Conservation (phyloP, 92 coral and sea anemone species). For the Palythoa heliodiscus region DNA sequence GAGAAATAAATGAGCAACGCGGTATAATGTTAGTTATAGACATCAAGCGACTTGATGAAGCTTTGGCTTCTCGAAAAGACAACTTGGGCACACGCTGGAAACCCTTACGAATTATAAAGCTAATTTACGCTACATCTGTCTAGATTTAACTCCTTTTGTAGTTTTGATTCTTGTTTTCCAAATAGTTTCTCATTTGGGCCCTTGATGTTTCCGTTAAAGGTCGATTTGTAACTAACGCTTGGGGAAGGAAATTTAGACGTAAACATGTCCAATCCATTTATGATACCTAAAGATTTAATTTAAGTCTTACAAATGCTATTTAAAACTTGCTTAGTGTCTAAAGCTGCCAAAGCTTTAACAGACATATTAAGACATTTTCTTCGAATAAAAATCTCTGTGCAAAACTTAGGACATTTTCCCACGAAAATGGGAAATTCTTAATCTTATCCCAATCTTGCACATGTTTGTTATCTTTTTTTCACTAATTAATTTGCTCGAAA, state of each 20-base stretch:
- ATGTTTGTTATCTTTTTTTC: background rate
- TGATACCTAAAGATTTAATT: background rate
- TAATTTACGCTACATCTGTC: background rate
- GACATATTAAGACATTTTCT: background rate
- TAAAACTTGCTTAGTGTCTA: background rate
- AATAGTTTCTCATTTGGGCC: background rate
- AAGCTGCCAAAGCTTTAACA: background rate
- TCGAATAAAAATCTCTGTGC: background rate
- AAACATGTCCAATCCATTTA: conserved; percentile 12
- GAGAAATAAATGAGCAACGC: conserved; percentile 11
- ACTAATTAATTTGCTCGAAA: background rate
- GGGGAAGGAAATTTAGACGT: background rate
- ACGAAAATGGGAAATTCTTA: background rate
- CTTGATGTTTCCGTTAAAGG: background rate
- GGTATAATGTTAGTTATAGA: conserved; percentile 3
- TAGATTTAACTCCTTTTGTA: background rate
- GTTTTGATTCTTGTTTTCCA: background rate
- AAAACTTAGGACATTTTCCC: background rate
- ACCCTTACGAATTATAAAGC: conserved; percentile 4
- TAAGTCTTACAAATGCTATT: conserved; percentile 2
- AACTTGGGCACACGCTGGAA: background rate
- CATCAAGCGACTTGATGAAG: conserved; percentile 3
- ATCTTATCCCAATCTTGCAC: background rate
- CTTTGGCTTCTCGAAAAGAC: conserved; percentile 4
- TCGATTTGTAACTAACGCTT: background rate